Evolutionary conservation across 2,888 invertebrate genomes (phyloP), one percentile per base, ranked within the genome.

Genomic region (Parasteatoda lunata): DNA sequence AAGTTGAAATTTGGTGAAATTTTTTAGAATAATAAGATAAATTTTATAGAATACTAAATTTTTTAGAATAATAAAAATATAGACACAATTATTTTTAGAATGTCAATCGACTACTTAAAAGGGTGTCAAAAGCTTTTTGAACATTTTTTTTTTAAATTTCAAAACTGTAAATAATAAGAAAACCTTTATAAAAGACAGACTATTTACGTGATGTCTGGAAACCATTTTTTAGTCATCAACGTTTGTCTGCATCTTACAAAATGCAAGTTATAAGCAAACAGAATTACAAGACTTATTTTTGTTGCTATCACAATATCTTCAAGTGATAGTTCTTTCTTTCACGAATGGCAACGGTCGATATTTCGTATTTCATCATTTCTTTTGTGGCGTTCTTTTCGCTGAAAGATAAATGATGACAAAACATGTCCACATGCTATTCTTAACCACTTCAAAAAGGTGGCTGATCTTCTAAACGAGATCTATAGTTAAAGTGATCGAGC

Each of bases 341-440:
- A 59, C n/a, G 59, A 13, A 54, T 54, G 54, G 54, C 54, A 54
- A 54, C 48, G 70, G 49, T 70, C 70, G 70, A 70, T 70, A 47
- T n/a, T 49, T 47, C 49, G n/a, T n/a, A 49, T 48, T 70, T 70
- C 70, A 70, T 70, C 70, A 48, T n/a, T 70, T 70, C 70, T 70
- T 70, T 70, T 70, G 70, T 70, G 70, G 49, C 47, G 70, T 48
- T 30, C 49, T 70, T 70, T 48, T 13, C 48, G 3, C 51, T 49
- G 9, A 48, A 49, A 70, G 70, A 7, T 11, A n/a, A 49, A 49
- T 48, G 70, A 48, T 13, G 70, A 49, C 70, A 59, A 59, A 59
- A n/a, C 59, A 59, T 4, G 8, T 13, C n/a, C 59, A 59, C 59
- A 13, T 59, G 59, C 3, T 7, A 13, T 8, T 59, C 59, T 59